A percentile compares a stretch with the other conserved stretches of the same genome.
Conservation (phyloP, 2,888 invertebrate species). For the Drosophila koepferae region DNA sequence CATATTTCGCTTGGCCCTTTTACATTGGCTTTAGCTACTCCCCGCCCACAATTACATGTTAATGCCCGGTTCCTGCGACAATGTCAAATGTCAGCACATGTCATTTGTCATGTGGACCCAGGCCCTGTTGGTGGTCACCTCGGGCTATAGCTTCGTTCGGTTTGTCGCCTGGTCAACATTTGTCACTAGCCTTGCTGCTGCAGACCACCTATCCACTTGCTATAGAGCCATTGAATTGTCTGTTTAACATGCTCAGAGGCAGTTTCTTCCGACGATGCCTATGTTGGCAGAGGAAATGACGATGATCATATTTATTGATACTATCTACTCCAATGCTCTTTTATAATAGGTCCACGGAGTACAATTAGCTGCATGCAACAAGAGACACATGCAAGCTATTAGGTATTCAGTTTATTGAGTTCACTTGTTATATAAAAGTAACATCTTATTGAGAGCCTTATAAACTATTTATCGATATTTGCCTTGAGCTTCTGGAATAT, state of each 20-base stretch:
- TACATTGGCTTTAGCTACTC: conserved; percentile 23
- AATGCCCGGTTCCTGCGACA: conserved; percentile 54
- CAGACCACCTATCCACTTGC: conserved; percentile 58
- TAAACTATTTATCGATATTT: no score
- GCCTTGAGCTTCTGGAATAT: no score
- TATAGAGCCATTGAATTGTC: conserved; percentile 23
- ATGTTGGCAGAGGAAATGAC: conserved; percentile 26
- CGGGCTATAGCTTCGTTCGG: conserved; percentile 21
- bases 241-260: conserved; percentile 19
- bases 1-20: conserved; percentile 59
- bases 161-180: conserved; percentile 59
- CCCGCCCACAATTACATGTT: conserved; percentile 62
- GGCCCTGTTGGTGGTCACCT: conserved; percentile 6
- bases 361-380: background rate
- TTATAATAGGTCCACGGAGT: background rate
- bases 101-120: conserved; percentile 65
- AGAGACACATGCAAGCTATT: background rate
- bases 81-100: conserved; percentile 78
- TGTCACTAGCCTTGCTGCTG: conserved; percentile 56
- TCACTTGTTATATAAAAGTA: no score
- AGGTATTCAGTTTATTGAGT: no score
- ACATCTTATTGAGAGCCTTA: no score
- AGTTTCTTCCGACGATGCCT: background rate
- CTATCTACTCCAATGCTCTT: background rate
- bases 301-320: conserved; percentile 43